A percentile compares a stretch with the other conserved stretches of the same genome.
phyloP scores from a whole-genome alignment of 2,888 invertebrate species.

The Pterobdella sp. region DNA sequence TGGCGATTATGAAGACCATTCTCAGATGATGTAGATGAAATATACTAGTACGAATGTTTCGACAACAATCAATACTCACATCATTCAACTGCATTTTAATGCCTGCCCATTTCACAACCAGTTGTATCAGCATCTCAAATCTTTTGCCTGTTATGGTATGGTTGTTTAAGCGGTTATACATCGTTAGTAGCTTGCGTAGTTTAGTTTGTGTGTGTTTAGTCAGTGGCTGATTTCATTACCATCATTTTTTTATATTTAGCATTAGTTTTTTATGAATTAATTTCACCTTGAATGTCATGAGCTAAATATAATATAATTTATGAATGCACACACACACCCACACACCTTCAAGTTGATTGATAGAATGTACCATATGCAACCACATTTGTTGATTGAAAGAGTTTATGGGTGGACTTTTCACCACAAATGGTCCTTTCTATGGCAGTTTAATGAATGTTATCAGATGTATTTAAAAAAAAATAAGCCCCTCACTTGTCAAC shows the following conservation, averaged over 20 bases:
- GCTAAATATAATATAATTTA: too few species aligned
- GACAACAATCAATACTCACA: slow-evolving; percentile 46
- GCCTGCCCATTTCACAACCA: slow-evolving; percentile 54
- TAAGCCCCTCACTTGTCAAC: too few species aligned
- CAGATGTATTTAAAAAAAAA: too few species aligned
- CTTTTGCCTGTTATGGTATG: slow-evolving; percentile 64
- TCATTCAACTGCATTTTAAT: slow-evolving; percentile 66
- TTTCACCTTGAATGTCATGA: too few species aligned
- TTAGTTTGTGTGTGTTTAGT: too few species aligned
- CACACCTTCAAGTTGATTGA: slow-evolving; percentile 29
- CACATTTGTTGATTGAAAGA: slow-evolving; percentile 87
- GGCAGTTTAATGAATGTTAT: slow-evolving; percentile 13
- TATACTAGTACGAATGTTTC: not conserved
- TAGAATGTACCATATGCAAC: slow-evolving; percentile 62
- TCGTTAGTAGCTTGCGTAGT: too few species aligned
- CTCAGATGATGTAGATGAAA: too few species aligned
- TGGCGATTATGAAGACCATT: too few species aligned
- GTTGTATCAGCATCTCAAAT: slow-evolving; percentile 76
- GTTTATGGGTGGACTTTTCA: slow-evolving; percentile 75
- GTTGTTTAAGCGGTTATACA: not conserved
- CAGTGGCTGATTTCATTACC: too few species aligned
- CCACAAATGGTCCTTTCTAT: slow-evolving; percentile 67
- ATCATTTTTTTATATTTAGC: too few species aligned
- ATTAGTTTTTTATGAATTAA: too few species aligned
- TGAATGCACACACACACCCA: too few species aligned